Conservation (phyloP, 1,140 invertebrate species). For the Copidosoma floridanum region DNA sequence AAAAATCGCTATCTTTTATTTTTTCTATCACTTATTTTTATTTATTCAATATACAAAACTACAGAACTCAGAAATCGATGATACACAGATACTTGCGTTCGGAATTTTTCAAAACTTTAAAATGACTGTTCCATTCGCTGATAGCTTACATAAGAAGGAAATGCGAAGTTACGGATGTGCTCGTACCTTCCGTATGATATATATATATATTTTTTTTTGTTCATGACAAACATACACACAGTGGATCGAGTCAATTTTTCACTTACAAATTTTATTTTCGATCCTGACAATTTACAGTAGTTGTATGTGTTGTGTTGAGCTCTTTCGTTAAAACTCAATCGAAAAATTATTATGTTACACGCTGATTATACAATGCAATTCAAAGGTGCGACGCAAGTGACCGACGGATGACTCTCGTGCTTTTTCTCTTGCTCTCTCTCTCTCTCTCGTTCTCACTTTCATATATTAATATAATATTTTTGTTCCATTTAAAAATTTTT, state of each 20-base stretch:
- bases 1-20: slow-evolving; percentile 2
- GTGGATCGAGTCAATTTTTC: slow-evolving; percentile 16
- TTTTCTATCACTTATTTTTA: too few relatives aligned
- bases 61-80: too few relatives aligned
- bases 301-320: too few relatives aligned
- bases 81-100: too few relatives aligned
- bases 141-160: slow-evolving; percentile 20
- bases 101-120: slow-evolving; percentile 16
- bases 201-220: background rate
- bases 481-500: slow-evolving; percentile 9
- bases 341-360: slow-evolving; percentile 29
- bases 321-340: slow-evolving; percentile 20
- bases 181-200: too few relatives aligned
- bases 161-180: slow-evolving; percentile 12
- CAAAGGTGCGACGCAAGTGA: slow-evolving; percentile 11
- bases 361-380: slow-evolving; percentile 22
- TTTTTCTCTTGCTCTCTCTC: too few relatives aligned
- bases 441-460: too few relatives aligned
- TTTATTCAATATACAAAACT: background rate
- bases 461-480: too few relatives aligned
- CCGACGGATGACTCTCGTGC: too few relatives aligned
- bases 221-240: slow-evolving; percentile 22
- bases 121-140: slow-evolving; percentile 18
- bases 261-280: slow-evolving; percentile 29
- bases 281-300: slow-evolving; percentile 25